Conservation (phyloP, 2,888 invertebrate genomes). For the Alsophila aescularia region DNA sequence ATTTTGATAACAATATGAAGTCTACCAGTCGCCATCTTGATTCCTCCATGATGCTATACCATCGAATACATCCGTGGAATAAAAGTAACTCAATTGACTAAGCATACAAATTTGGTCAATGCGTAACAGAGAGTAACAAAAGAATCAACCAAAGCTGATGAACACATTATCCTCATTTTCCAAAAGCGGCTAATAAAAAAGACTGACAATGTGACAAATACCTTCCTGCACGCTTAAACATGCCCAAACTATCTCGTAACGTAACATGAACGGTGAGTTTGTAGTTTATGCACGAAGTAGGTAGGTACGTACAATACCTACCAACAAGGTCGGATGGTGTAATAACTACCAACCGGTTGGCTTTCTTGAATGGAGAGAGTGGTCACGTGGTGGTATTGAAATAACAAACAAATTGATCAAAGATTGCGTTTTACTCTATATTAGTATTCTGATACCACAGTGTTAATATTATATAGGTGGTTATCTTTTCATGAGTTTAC, state of each 20-base stretch:
- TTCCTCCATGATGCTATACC: too few species aligned
- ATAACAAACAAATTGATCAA: slow-evolving; percentile 10
- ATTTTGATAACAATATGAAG: too few species aligned
- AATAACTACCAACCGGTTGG: slow-evolving; percentile 2
- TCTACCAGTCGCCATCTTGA: too few species aligned
- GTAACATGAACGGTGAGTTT: not conserved
- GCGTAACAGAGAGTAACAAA: too few species aligned
- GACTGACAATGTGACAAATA: not conserved
- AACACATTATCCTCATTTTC: too few species aligned
- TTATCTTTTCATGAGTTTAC: too few species aligned
- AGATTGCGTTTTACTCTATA: not conserved
- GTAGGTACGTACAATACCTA: not conserved
- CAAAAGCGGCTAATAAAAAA: not conserved
- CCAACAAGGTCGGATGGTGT: slow-evolving; percentile 7
- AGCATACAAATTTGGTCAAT: too few species aligned
- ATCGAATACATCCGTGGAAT: too few species aligned
- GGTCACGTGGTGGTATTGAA: slow-evolving; percentile 7
- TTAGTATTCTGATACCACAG: too few species aligned
- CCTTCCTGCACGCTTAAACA: not conserved
- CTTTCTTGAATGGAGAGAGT: slow-evolving; percentile 18
- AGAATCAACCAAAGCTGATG: too few species aligned
- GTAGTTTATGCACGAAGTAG: not conserved
- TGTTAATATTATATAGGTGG: too few species aligned
- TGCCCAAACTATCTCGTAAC: not conserved
- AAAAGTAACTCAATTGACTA: too few species aligned